phyloP scores from a whole-genome alignment of 30 jellyfish, hydroid and myxozoan genomes.

The Cassiopea andromeda region DNA sequence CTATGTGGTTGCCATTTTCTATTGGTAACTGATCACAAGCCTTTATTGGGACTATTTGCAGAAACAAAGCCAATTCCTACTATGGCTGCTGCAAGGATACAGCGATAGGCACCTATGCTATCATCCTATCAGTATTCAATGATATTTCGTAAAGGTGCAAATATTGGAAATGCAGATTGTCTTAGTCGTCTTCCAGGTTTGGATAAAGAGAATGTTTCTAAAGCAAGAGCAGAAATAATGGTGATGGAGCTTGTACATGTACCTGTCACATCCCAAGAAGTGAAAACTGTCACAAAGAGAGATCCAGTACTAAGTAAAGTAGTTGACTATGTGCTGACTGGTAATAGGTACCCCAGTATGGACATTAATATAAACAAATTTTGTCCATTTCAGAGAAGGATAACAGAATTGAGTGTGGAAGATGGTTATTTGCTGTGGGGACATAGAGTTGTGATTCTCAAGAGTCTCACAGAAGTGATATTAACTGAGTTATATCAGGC shows the following conservation, averaged over 20 bases:
- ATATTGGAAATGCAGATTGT: slow-evolving; percentile 69
- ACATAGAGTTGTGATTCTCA: slow-evolving; percentile 65
- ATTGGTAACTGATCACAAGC: slow-evolving; percentile 78
- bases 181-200: slow-evolving; percentile 56
- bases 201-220: slow-evolving; percentile 20
- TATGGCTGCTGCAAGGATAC: slow-evolving; percentile 64
- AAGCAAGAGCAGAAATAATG: slow-evolving; percentile 53
- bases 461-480: slow-evolving; percentile 48
- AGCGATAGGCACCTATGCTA: slow-evolving; percentile 54
- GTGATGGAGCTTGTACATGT: slow-evolving; percentile 33
- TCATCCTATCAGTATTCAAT: slow-evolving; percentile 46
- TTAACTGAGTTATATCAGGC: slow-evolving; percentile 67
- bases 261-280: slow-evolving; percentile 46
- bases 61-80: slow-evolving; percentile 69
- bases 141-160: slow-evolving; percentile 50
- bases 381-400: slow-evolving; percentile 40
- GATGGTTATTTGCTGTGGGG: slow-evolving; percentile 69
- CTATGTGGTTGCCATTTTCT: slow-evolving; percentile 51
- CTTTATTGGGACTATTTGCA: slow-evolving; percentile 52
- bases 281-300: slow-evolving; percentile 16
- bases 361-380: slow-evolving; percentile 47
- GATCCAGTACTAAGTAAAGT: slow-evolving; percentile 66
- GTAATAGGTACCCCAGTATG: slow-evolving; percentile 31
- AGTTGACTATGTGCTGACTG: slow-evolving; percentile 45
- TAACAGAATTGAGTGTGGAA: slow-evolving; percentile 58